phyloP scores from a whole-genome alignment of 2,797 vertebrate genomes.

The Acanthurus tractus region DNA sequence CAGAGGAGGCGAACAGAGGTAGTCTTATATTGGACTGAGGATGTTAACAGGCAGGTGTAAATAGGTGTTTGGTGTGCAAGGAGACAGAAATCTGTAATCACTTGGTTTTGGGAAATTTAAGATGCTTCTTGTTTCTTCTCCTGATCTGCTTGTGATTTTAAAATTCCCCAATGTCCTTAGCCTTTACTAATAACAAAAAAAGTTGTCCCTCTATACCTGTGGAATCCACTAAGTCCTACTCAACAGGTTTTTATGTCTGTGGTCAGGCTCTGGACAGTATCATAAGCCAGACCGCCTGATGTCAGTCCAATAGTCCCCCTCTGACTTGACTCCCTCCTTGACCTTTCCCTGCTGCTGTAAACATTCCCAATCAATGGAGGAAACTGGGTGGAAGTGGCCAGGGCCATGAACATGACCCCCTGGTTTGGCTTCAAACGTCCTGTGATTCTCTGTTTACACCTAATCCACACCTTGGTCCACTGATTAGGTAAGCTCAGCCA shows the following conservation, averaged over 20 bases:
- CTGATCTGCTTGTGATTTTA: conserved; percentile 16
- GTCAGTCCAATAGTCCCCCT: conserved; percentile 60
- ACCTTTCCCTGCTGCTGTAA: conserved; percentile 81
- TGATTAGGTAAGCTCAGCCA: conserved; percentile 39
- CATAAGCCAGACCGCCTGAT: conserved; percentile 63
- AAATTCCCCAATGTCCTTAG: conserved; percentile 19
- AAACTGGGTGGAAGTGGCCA: conserved; percentile 78
- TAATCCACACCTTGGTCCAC: conserved; percentile 61
- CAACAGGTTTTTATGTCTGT: conserved; percentile 62
- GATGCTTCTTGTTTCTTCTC: conserved; percentile 15
- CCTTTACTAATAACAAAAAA: conserved; percentile 40
- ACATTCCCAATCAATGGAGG: conserved; percentile 83
- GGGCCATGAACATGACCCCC: conserved; percentile 78
- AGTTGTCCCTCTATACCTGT: conserved; percentile 20
- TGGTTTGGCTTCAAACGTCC: conserved; percentile 72
- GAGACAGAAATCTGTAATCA: conserved; percentile 13
- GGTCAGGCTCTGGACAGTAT: conserved; percentile 75
- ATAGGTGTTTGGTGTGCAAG: conserved; percentile 2
- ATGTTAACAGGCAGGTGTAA: conserved; percentile 35
- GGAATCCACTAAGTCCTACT: conserved; percentile 54
- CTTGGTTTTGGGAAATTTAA: background rate
- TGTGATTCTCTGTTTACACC: conserved; percentile 73
- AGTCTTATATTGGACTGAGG: conserved; percentile 30
- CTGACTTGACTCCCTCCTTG: conserved; percentile 73
- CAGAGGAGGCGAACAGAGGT: conserved; percentile 45